A percentile compares a stretch with the other conserved stretches of the same genome.
Evolutionary conservation across 53 echinoderm and acorn worm species (phyloP).

Genomic region (Holothuria leucospilota): DNA sequence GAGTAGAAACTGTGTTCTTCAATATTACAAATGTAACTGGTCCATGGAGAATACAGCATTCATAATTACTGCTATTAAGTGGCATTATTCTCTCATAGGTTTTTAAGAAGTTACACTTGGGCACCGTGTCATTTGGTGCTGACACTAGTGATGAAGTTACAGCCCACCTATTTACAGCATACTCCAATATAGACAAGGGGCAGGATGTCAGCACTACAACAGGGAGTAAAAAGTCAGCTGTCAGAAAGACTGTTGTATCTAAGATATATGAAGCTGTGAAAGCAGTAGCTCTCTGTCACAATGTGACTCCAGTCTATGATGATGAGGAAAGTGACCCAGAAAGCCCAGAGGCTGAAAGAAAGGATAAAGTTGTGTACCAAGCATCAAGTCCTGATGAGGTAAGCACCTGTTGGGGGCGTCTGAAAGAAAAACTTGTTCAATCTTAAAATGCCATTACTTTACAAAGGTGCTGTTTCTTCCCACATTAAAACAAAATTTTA

Average conservation of each 20-base stretch:
- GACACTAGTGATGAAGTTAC: conserved; percentile 84
- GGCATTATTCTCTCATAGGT: conserved; percentile 54
- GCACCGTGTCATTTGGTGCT: conserved; percentile 87
- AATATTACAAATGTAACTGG: too few species aligned
- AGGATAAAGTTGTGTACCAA: conserved; percentile 84
- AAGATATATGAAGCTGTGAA: conserved; percentile 87
- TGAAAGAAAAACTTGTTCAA: not conserved
- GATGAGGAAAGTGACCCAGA: conserved; percentile 57
- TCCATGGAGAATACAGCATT: too few species aligned
- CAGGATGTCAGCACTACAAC: conserved; percentile 63
- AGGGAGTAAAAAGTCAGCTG: conserved; percentile 77
- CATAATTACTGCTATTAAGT: too few species aligned
- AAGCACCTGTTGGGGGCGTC: not conserved
- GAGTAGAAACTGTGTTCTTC: too few species aligned
- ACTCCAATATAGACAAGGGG: conserved; percentile 71
- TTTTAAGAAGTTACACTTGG: conserved; percentile 96
- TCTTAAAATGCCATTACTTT: not conserved
- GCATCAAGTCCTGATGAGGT: conserved; percentile 99
- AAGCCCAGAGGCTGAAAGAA: conserved; percentile 61
- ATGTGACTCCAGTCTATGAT: conserved; percentile 94
- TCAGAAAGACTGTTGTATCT: conserved; percentile 88
- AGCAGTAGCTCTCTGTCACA: conserved; percentile 96
- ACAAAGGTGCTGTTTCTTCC: too few species aligned
- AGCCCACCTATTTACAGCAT: conserved; percentile 82
- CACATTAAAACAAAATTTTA: too few species aligned